These are phyloP conservation scores for Bhutanitis thaidina DNA, from an alignment of 2,888 invertebrate genomes.

Conservation along the genomic window DNA sequence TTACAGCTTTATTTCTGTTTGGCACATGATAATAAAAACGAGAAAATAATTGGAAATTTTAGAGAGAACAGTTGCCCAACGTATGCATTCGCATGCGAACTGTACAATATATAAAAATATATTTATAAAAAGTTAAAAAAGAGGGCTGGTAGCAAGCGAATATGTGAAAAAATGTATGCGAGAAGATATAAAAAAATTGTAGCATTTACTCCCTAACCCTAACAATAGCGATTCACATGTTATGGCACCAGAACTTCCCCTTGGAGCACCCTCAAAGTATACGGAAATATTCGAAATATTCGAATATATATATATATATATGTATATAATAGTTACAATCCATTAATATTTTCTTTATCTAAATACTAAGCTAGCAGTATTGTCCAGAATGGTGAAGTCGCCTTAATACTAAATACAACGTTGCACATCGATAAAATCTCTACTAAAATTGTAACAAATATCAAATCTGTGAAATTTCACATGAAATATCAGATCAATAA, in stretches of 20 bases:
- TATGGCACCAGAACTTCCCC: conserved; percentile 56
- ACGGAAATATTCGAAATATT: conserved; percentile 21
- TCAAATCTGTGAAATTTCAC: conserved; percentile 21
- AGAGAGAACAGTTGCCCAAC: conserved; percentile 10
- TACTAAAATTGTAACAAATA: conserved; percentile 29
- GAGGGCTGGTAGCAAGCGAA: not conserved
- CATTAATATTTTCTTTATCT: conserved; percentile 24
- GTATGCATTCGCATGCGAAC: conserved; percentile 1
- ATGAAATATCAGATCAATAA: conserved; percentile 14
- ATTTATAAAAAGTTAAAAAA: conserved; percentile 1
- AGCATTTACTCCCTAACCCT: conserved; percentile 52
- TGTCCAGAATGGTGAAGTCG: conserved; percentile 43
- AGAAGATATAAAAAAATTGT: conserved; percentile 36
- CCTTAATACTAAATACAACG: conserved; percentile 41
- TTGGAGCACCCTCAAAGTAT: conserved; percentile 31
- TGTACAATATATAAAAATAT: not conserved
- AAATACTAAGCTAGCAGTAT: conserved; percentile 39
- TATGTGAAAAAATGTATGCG: conserved; percentile 3
- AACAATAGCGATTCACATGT: conserved; percentile 42
- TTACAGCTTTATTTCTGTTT: conserved; percentile 29
- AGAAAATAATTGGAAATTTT: conserved; percentile 4
- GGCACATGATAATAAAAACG: conserved; percentile 34
- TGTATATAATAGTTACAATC: conserved; percentile 16
- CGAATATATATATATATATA: conserved; percentile 13
- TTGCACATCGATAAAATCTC: conserved; percentile 30